phyloP scores from a whole-genome alignment of 2,797 vertebrate species.

The Pipistrellus pygmaeus region DNA sequence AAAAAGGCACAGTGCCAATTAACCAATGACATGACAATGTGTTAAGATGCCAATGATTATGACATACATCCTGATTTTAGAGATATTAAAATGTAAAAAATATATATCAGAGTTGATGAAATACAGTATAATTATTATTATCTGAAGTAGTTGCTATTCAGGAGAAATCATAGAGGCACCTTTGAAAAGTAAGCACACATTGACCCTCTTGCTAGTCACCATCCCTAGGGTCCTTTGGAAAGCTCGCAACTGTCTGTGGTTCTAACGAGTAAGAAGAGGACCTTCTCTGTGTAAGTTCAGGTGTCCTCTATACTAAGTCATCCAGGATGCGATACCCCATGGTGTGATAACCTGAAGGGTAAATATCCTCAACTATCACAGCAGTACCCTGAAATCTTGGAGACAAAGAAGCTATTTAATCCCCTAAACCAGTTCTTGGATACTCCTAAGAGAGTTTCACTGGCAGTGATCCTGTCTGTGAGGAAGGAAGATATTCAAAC shows the following conservation, averaged over 20 bases:
- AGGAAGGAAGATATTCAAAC: neutral
- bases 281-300: neutral
- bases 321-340: neutral
- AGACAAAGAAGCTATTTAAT: neutral
- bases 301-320: constrained; percentile 24
- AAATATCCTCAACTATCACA: neutral
- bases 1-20: constrained; percentile 21
- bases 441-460: neutral
- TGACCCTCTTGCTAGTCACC: neutral
- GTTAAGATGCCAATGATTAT: neutral
- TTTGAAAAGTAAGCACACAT: neutral
- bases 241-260: neutral
- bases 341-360: neutral
- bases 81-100: constrained; percentile 12
- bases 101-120: constrained; percentile 17
- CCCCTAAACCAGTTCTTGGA: neutral
- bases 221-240: neutral
- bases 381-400: neutral
- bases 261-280: neutral
- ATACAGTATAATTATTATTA: neutral
- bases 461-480: neutral
- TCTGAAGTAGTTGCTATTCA: neutral
- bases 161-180: neutral
- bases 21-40: neutral
- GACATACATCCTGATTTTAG: neutral